phyloP scores from a whole-genome alignment of 2,888 invertebrate genomes.

The Drosophila tripunctata region DNA sequence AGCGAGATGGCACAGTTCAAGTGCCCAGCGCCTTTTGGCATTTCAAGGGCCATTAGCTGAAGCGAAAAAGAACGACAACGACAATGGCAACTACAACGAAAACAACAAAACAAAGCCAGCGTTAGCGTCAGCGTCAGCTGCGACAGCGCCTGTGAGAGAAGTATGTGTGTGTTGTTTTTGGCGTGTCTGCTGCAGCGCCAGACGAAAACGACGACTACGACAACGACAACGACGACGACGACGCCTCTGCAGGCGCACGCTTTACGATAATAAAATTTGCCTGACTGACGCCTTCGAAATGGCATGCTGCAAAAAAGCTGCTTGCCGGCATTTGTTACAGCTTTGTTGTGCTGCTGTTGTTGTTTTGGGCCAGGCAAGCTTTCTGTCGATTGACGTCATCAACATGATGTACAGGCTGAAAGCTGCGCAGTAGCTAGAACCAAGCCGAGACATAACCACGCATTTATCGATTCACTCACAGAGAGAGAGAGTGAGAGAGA shows the following conservation, averaged over 20 bases:
- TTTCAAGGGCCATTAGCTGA: constrained; percentile 64
- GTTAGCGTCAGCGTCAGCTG: background rate
- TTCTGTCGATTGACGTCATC: constrained; percentile 82
- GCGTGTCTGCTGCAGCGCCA: constrained; percentile 52
- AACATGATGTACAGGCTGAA: constrained; percentile 65
- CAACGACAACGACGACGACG: background rate
- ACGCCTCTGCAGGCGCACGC: constrained; percentile 51
- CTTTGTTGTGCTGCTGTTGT: constrained; percentile 52
- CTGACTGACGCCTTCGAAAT: constrained; percentile 62
- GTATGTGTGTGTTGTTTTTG: constrained; percentile 4
- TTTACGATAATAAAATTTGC: constrained; percentile 69
- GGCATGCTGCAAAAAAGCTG: constrained; percentile 53
- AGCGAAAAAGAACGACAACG: constrained; percentile 16
- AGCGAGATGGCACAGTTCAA: constrained; percentile 34
- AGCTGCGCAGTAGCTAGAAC: constrained; percentile 67
- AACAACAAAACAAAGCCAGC: too few relatives aligned
- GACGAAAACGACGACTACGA: constrained; percentile 18
- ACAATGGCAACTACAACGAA: background rate
- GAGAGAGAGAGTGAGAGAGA: background rate
- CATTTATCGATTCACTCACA: constrained; percentile 75
- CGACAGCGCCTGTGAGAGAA: background rate
- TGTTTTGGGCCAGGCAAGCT: constrained; percentile 69
- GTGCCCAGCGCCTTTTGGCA: constrained; percentile 64
- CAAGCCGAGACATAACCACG: constrained; percentile 64
- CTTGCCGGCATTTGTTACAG: constrained; percentile 70